Base-by-base conservation (phyloP, 1,140 invertebrate genomes). In the Babylonia areolata region DNA sequence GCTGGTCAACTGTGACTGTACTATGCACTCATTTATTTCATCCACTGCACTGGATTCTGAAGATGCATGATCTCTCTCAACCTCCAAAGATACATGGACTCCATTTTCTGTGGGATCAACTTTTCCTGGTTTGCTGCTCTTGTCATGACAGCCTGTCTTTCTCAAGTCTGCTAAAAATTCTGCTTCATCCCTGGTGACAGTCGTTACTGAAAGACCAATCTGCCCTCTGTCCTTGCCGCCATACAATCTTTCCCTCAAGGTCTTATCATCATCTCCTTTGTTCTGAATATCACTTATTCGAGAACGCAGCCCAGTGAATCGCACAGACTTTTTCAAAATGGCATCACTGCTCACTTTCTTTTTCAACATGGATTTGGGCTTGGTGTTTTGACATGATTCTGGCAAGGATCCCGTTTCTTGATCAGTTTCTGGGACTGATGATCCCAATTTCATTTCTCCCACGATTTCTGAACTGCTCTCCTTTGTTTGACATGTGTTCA, bases 251-350 rank as follows among this genome's bases (percentile, higher is more conserved):
- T 64, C 28, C 28, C 23, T 51, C 46, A 17, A 9, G 9, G 17
- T 12, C 28, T 64, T 75, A 2, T 42, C 3, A 20, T n/a, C n/a
- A 37, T 79, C 23, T 42, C 39, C 77, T 17, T 42, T 39, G n/a
- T 40, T 39, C 11, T 51, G 31, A 39, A 54, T 58, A 20, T 80
- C 78, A 20, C 78, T 80, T 17, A 77, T 40, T 17, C 78, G 40
- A n/a, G 78, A 3, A 15, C 46, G 28, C 31, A 80, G 42, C 39
- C 78, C 78, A 42, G 37, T 1, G 46, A 84, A 84, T 20, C 69
- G 64, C 40, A 84, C 37, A 17, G 82, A 84, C 39, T 84, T 84
- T 33, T 73, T 73, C 35, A 33, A 75, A 3, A 15, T 15, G 5
- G 1, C 9, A 31, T 37, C 64, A 17, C 40, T 73, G 23, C n/a